Base-by-base conservation (phyloP, 2,113 vertebrate species). In the Austrofundulus limnaeus region DNA sequence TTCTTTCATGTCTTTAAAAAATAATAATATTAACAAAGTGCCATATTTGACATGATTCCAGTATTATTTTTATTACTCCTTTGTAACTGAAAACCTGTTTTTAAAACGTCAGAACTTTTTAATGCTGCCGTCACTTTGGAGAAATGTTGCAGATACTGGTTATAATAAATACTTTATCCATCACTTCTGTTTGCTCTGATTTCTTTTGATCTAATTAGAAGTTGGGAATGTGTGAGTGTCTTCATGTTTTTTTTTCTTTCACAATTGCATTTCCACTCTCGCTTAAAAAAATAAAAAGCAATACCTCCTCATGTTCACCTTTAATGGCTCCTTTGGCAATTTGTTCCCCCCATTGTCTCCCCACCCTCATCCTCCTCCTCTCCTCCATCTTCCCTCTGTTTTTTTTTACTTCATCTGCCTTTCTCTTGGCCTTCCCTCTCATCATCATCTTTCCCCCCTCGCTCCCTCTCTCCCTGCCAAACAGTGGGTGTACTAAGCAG, bases 401-500 rank as follows among this genome's bases (percentile, higher is more conserved):
- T 70, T 70, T 77, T 70, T 77, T 81, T 56, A 73, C 65, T 76
- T 74, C 67, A 65, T 82, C 78, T 66, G 61, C 67, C 72, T 61
- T 50, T 81, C 61, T 75, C 65, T 60, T 55, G 39, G 68, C 31
- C 60, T 82, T 53, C 57, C 68, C 38, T 70, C 74, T 81, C 47
- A 61, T 62, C 72, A 70, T 72, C 71, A 74, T 61, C 42, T 14
- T 19, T 34, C 43, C 43, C 43, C n/a, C n/a, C 43, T 20, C 43
- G n/a, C 58, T 66, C 53, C 19, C 71, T 61, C 77, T 39, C 78
- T 79, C 70, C 73, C 75, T 71, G 75, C 84, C 80, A 78, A 78
- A 80, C 82, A 80, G 87, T 89, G 83, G 84, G 88, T 84, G 87
- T 86, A 89, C 83, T 92, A 91, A 92, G 88, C 82, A 77, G 86